These are phyloP conservation scores for Zosterops pallidus DNA, from an alignment of 2,113 vertebrate species.

Conservation along the genomic window DNA sequence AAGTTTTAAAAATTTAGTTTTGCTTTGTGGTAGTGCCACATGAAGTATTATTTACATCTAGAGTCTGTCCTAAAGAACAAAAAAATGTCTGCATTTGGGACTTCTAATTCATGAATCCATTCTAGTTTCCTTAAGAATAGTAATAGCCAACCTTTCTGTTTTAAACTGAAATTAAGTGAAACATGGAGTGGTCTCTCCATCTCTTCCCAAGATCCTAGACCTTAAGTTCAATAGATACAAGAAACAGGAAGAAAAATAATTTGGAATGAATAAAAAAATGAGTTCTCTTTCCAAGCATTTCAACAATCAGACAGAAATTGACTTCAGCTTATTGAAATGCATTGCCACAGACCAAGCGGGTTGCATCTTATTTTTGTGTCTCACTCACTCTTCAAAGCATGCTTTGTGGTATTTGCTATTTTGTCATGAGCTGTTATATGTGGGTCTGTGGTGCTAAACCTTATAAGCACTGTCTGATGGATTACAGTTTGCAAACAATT, in stretches of 20 bases:
- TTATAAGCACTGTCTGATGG: conserved; percentile 8
- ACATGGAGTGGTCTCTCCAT: background rate
- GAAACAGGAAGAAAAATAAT: background rate
- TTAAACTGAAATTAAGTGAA: background rate
- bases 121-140: background rate
- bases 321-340: background rate
- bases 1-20: background rate
- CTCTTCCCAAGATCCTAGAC: background rate
- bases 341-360: background rate
- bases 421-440: background rate
- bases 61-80: background rate
- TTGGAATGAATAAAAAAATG: background rate
- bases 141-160: background rate
- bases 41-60: background rate
- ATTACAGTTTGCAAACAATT: conserved; percentile 36
- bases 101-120: background rate
- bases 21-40: background rate
- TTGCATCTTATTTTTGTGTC: background rate
- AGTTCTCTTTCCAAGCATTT: background rate
- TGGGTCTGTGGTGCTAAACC: background rate
- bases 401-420: background rate
- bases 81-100: background rate
- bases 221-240: fast-evolving
- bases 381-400: background rate
- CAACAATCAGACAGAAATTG: background rate